Evolutionary conservation across 2,797 vertebrate genomes (phyloP).

Genomic region (Eptatretus atami): DNA sequence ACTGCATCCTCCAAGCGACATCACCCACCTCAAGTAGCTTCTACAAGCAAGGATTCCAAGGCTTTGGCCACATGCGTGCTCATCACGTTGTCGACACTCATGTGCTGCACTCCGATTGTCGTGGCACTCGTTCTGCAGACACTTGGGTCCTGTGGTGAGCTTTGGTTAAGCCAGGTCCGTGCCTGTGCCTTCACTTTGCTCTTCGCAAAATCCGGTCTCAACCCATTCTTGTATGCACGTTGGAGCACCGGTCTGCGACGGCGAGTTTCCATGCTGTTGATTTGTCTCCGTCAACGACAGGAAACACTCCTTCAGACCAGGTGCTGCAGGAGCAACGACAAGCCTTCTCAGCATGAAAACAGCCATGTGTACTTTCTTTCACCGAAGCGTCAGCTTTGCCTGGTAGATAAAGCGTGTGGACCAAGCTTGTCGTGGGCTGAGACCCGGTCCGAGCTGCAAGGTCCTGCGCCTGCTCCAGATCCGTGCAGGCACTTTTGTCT

Average conservation of each 20-base stretch:
- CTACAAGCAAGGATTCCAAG: constrained; percentile 53
- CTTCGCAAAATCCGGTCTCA: constrained; percentile 74
- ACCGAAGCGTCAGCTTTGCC: constrained; percentile 20
- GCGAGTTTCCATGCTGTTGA: constrained; percentile 27
- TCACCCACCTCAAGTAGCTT: constrained; percentile 8
- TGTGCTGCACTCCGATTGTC: constrained; percentile 69
- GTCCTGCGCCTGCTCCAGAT: not conserved
- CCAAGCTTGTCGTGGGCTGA: constrained; percentile 18
- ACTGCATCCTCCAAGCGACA: not conserved
- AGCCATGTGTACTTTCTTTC: constrained; percentile 52
- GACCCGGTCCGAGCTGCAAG: not conserved
- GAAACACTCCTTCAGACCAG: constrained; percentile 17
- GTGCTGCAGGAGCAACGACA: constrained; percentile 7
- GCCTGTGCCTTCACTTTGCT: constrained; percentile 70
- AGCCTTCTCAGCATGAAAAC: constrained; percentile 74
- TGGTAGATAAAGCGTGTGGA: constrained; percentile 60
- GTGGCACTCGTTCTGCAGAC: constrained; percentile 46
- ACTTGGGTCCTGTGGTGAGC: constrained; percentile 11
- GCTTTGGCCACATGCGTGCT: constrained; percentile 55
- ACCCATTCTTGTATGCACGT: constrained; percentile 83
- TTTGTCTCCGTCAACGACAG: constrained; percentile 16
- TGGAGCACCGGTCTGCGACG: constrained; percentile 62
- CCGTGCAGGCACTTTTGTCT: constrained; percentile 1
- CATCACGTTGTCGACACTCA: constrained; percentile 52
- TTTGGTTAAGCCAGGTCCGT: constrained; percentile 27